Evolutionary conservation across 1,140 invertebrate genomes (phyloP).

Genomic region (Sitodiplosis mosellana): DNA sequence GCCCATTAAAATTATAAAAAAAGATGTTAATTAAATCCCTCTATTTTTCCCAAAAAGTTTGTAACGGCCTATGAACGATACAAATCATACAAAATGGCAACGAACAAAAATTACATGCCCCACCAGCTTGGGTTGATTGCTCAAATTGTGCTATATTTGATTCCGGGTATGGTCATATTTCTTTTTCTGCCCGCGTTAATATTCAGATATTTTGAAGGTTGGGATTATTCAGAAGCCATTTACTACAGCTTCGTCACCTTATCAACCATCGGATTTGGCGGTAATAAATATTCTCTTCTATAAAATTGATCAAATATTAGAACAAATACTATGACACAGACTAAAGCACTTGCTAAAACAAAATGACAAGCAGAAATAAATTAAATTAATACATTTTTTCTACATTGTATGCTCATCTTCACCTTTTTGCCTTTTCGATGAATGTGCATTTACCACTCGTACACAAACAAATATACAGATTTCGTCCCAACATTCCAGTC

Average conservation of each 20-base stretch:
- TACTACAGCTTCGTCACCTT: slow-evolving; percentile 87
- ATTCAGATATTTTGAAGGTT: slow-evolving; percentile 70
- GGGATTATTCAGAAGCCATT: slow-evolving; percentile 74
- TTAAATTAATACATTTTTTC: no score
- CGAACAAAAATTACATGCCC: slow-evolving; percentile 36
- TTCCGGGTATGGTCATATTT: slow-evolving; percentile 75
- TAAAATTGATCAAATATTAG: no score
- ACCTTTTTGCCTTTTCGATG: no score
- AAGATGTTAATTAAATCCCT: no score
- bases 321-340: no score
- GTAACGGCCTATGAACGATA: slow-evolving; percentile 44
- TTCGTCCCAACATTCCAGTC: slow-evolving; percentile 48
- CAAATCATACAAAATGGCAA: slow-evolving; percentile 46
- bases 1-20: no score
- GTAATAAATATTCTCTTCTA: no score
- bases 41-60: slow-evolving; percentile 1
- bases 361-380: no score
- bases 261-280: slow-evolving; percentile 88
- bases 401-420: no score
- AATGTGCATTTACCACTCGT: no score
- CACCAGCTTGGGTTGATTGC: slow-evolving; percentile 47
- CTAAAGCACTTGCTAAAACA: no score
- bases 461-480: no score
- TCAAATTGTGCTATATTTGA: slow-evolving; percentile 59
- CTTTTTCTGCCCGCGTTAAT: slow-evolving; percentile 82